Percentiles rank a stretch among this genome's conserved stretches.
Conservation (phyloP, 1,140 invertebrate species). For the Zaprionus vittiger region DNA sequence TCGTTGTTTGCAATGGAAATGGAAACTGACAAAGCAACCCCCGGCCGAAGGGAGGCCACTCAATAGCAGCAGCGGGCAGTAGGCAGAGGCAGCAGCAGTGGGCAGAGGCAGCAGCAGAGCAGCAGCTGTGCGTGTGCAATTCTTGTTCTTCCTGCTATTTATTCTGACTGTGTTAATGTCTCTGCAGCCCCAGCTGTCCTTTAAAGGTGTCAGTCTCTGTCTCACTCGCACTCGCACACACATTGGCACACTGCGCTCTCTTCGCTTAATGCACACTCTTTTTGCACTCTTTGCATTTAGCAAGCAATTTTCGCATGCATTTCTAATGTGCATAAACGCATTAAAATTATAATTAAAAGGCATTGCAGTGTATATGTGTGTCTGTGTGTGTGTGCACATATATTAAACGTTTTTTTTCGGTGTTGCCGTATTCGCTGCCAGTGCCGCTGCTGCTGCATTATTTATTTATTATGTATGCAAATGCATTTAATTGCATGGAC, state of each 20-base stretch:
- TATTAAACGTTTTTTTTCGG: conserved; percentile 10
- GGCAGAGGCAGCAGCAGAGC: not conserved
- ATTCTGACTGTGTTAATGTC: conserved; percentile 37
- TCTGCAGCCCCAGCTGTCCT: conserved; percentile 57
- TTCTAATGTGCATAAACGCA: conserved; percentile 81
- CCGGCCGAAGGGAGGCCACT: conserved; percentile 31
- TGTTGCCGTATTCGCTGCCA: conserved; percentile 20
- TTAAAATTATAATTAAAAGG: conserved; percentile 82
- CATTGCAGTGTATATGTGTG: conserved; percentile 28
- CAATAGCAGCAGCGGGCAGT: conserved; percentile 12
- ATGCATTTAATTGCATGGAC: conserved; percentile 78
- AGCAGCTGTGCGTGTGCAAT: conserved; percentile 59
- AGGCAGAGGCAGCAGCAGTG: too few species aligned
- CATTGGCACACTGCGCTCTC: not conserved
- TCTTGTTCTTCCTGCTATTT: not conserved
- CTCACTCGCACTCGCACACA: not conserved
- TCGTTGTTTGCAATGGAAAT: conserved; percentile 40
- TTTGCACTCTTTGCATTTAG: conserved; percentile 47
- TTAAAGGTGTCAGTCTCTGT: not conserved
- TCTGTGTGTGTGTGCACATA: not conserved
- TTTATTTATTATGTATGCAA: conserved; percentile 83
- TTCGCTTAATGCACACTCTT: conserved; percentile 1
- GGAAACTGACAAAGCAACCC: conserved; percentile 34
- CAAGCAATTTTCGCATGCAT: conserved; percentile 71
- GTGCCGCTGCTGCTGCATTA: conserved; percentile 62